Percentiles rank a stretch among this genome's conserved stretches.
phyloP scores from a whole-genome alignment of 35 echinoderm and acorn worm genomes.

The Diadema setosum region DNA sequence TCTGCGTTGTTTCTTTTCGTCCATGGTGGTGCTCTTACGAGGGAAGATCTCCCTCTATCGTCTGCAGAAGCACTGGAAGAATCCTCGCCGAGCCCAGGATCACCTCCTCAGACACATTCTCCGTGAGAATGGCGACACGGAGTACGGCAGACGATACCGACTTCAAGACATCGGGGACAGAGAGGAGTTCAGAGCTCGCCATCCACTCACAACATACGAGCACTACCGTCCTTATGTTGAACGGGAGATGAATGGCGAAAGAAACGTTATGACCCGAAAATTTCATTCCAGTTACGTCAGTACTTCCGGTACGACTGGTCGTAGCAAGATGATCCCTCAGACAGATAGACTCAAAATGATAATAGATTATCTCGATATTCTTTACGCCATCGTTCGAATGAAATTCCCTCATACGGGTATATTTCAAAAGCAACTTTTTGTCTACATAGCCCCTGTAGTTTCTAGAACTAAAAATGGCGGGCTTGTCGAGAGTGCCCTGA shows the following conservation, averaged over 20 bases:
- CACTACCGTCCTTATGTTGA: constrained; percentile 49
- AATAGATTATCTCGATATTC: background rate
- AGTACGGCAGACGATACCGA: constrained; percentile 22
- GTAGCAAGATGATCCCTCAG: constrained; percentile 19
- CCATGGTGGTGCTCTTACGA: background rate
- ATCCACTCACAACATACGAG: constrained; percentile 62
- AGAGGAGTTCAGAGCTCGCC: constrained; percentile 41
- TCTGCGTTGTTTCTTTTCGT: background rate
- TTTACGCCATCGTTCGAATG: background rate
- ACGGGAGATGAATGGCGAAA: constrained; percentile 43
- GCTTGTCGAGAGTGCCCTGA: background rate
- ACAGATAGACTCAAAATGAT: background rate
- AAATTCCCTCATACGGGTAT: background rate
- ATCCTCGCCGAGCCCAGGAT: constrained; percentile 24
- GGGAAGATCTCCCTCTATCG: background rate
- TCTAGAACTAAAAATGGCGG: background rate
- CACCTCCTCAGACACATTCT: constrained; percentile 19
- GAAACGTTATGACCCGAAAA: constrained; percentile 35
- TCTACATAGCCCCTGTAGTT: background rate
- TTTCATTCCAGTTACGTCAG: background rate
- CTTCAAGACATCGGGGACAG: constrained; percentile 4
- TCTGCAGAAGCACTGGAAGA: background rate
- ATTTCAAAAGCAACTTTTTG: constrained; percentile 5
- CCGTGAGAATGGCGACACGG: constrained; percentile 44
- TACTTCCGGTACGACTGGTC: constrained; percentile 63